Percentiles rank a stretch among this genome's conserved stretches.
Evolutionary conservation across 2,888 invertebrate species (phyloP).

Genomic region (Eupithecia tripunctaria): DNA sequence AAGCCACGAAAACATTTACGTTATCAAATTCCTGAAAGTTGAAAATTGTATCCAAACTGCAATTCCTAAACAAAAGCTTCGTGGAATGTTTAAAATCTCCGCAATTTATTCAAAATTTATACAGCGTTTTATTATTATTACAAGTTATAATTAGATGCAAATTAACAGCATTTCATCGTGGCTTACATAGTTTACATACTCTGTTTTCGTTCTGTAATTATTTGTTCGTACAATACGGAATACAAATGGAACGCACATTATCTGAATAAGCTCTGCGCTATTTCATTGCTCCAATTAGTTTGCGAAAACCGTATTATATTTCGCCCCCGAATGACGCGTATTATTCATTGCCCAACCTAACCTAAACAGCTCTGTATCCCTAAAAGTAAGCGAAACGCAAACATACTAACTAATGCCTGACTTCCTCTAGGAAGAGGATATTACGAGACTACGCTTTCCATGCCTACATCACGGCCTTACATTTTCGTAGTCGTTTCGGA

Average conservation of each 20-base stretch:
- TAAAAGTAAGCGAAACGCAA: neutral
- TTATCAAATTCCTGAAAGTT: neutral
- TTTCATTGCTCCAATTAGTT: constrained; percentile 19
- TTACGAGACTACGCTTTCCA: neutral
- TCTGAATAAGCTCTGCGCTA: constrained; percentile 18
- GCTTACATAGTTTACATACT: neutral
- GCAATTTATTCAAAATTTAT: neutral
- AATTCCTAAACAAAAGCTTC: neutral
- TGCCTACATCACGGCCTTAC: neutral
- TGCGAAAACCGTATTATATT: constrained; percentile 22
- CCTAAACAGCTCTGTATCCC: neutral
- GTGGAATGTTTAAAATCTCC: neutral
- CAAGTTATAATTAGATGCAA: constrained; percentile 1
- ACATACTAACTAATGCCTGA: neutral
- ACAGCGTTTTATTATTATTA: neutral
- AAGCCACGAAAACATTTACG: no score
- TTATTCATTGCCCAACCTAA: neutral
- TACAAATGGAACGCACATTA: constrained; percentile 6
- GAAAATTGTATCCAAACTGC: neutral
- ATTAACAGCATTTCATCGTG: constrained; percentile 1
- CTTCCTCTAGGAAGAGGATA: neutral
- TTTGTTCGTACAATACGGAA: constrained; percentile 8
- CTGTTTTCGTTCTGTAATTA: neutral
- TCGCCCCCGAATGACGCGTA: constrained; percentile 26
- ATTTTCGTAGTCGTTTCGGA: neutral